Base-by-base conservation (phyloP, 2,113 vertebrate species). In the Campylorhamphus procurvoides region DNA sequence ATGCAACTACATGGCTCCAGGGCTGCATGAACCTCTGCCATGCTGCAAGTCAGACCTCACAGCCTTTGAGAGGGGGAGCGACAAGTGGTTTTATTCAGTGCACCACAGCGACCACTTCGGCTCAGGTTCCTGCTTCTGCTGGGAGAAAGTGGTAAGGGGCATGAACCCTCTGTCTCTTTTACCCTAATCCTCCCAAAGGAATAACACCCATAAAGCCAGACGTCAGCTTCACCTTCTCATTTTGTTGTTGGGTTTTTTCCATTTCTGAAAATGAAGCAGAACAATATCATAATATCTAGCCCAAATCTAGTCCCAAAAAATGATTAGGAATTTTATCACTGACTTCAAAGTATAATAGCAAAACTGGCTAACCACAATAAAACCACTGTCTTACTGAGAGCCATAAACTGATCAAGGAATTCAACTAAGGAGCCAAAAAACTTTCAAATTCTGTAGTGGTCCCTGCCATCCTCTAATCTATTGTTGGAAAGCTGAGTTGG, bases 31-130 rank as follows among this genome's bases (percentile, higher is more conserved):
- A 35, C 18, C 44, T 82, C 69, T 76, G 33, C 37, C 58, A 47
- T 0, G 1, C 11, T 0, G 0, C 37, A n/a, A 10, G 58, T 27
- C 37, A 67, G 23, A 75, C 11, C 33, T 72, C 33, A 39, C 17
- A 39, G 58, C 18, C 59, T 69, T 60, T 20, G 50, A 28, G 5
- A 73, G 6, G 13, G 20, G 29, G 27, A 72, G 7, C 28, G 47
- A 50, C 5, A 14, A 63, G 50, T 16, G 68, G 46, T 55, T 67
- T 71, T 63, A 42, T 59, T 74, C 40, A 53, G 23, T 50, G 39
- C 15, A 50, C 14, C 53, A 31, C 31, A 69, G 47, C 67, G 64
- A 67, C 14, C 0, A 4, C 55, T 73, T 90, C 1, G 2, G 59
- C 29, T 90, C 59, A 67, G 39, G 39, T 31, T 74, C 52, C 47